These are phyloP conservation scores for Slavum lentiscoides DNA, from an alignment of 2,888 invertebrate genomes.

Conservation along the genomic window DNA sequence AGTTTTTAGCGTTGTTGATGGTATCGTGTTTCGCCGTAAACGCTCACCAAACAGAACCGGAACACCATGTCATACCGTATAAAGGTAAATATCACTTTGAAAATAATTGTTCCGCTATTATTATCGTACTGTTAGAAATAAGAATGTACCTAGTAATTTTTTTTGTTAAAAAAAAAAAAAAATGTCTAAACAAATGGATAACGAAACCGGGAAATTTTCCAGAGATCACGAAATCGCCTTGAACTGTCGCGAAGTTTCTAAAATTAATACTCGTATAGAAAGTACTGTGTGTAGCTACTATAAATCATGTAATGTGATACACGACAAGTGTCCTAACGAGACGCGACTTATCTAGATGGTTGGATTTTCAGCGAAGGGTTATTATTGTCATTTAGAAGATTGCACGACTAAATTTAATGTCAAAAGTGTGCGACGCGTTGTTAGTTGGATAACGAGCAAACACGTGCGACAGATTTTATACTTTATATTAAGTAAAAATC, in stretches of 20 bases:
- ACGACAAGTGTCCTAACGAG: conserved; percentile 21
- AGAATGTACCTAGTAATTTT: not conserved
- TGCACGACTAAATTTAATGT: conserved; percentile 7
- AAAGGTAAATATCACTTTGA: conserved; percentile 29
- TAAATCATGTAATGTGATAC: conserved; percentile 26
- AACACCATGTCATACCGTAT: conserved; percentile 43
- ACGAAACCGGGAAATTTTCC: not conserved
- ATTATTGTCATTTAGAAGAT: not conserved
- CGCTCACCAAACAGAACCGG: conserved; percentile 19
- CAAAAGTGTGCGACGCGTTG: not conserved
- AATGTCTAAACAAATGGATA: conserved; percentile 3
- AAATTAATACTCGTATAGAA: conserved; percentile 5
- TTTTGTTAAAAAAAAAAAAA: too few species aligned
- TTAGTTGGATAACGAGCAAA: not conserved
- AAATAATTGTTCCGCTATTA: not conserved
- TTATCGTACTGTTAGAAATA: not conserved
- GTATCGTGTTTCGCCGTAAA: not conserved
- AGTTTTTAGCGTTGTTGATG: conserved; percentile 14
- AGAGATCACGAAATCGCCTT: not conserved
- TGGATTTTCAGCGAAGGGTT: conserved; percentile 4
- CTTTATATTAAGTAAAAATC: not conserved
- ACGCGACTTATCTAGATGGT: conserved; percentile 24
- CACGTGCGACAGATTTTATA: conserved; percentile 5
- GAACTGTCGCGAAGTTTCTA: conserved; percentile 26
- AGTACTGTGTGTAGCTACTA: not conserved